phyloP scores from a whole-genome alignment of 2,113 vertebrate species.

The Stomatorhinus ivindoensis region DNA sequence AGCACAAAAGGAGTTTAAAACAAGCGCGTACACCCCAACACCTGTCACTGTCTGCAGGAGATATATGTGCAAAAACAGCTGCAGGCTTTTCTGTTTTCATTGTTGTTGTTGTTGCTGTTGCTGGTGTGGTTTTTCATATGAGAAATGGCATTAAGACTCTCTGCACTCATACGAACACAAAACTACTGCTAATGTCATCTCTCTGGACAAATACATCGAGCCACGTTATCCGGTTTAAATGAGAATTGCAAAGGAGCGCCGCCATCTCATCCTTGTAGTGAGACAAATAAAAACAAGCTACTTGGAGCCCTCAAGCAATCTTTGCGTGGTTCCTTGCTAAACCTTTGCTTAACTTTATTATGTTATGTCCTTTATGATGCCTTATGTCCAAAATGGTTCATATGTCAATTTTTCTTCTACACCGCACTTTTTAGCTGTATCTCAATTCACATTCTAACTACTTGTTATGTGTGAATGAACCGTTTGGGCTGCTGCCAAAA shows the following conservation, averaged over 20 bases:
- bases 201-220: neutral
- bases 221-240: neutral
- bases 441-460: neutral
- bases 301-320: neutral
- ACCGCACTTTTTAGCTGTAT: neutral
- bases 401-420: neutral
- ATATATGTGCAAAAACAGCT: neutral
- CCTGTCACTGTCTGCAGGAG: neutral
- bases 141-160: neutral
- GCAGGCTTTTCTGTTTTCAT: neutral
- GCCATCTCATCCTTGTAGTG: neutral
- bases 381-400: neutral
- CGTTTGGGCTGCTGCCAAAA: neutral
- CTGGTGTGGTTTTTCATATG: neutral
- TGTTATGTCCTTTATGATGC: neutral
- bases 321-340: neutral
- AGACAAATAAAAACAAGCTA: neutral
- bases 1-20: neutral
- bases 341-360: neutral
- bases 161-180: neutral
- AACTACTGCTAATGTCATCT: neutral
- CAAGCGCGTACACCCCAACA: neutral
- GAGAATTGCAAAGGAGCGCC: neutral
- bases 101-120: neutral
- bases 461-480: neutral